These are phyloP conservation scores for Idaea straminata DNA, from an alignment of 2,888 invertebrate genomes.

Conservation along the genomic window DNA sequence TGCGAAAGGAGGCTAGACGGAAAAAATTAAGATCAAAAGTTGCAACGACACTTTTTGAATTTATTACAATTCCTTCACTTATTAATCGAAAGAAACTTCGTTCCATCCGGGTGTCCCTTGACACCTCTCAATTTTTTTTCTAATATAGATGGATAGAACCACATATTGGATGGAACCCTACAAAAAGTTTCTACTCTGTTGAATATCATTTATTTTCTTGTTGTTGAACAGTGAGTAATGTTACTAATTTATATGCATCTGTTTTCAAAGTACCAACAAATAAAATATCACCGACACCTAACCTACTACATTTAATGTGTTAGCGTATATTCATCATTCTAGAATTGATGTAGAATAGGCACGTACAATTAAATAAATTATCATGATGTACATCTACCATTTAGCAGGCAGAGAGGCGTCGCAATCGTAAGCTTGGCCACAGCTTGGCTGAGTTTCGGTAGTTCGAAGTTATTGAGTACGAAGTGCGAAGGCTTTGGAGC, in stretches of 20 bases:
- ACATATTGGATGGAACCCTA: not conserved
- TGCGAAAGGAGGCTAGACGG: too few relatives aligned
- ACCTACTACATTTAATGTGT: not conserved
- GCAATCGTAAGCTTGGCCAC: too few relatives aligned
- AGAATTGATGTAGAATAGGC: not conserved
- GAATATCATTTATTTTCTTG: not conserved
- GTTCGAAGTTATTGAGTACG: not conserved
- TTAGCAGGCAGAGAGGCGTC: too few relatives aligned
- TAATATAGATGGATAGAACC: too few relatives aligned
- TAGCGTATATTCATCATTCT: not conserved
- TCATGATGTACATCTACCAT: too few relatives aligned
- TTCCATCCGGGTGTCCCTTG: too few relatives aligned
- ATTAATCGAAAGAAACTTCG: too few relatives aligned
- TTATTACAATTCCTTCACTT: too few relatives aligned
- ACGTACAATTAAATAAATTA: too few relatives aligned
- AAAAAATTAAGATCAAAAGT: too few relatives aligned
- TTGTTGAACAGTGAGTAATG: not conserved
- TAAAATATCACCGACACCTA: not conserved
- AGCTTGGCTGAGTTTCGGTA: not conserved
- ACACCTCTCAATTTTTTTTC: too few relatives aligned
- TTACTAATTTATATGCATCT: not conserved
- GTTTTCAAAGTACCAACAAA: not conserved
- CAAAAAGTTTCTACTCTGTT: not conserved
- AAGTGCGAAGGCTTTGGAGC: constrained; percentile 36
- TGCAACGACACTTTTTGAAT: too few relatives aligned